These are phyloP conservation scores for Pedionomus torquatus DNA, from an alignment of 2,113 vertebrate genomes.

Conservation along the genomic window DNA sequence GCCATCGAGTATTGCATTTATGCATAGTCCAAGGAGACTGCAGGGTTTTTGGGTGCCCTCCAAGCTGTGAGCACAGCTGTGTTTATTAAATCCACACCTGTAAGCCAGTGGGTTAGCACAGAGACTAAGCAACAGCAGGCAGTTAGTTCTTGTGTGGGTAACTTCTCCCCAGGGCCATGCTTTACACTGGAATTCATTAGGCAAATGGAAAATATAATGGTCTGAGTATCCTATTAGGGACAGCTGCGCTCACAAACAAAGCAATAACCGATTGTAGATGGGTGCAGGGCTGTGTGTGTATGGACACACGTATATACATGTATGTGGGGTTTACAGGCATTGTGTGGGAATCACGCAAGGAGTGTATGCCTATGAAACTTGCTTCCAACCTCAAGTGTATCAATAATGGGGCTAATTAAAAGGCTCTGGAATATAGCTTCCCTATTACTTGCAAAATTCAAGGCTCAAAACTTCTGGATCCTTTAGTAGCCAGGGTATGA, in stretches of 20 bases:
- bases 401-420: background rate
- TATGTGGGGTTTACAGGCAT: background rate
- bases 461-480: background rate
- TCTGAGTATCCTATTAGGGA: background rate
- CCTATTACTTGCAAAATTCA: background rate
- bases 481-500: background rate
- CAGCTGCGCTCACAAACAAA: conserved; percentile 36
- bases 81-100: conserved; percentile 43
- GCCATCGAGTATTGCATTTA: background rate
- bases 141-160: background rate
- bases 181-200: background rate
- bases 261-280: background rate
- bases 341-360: background rate
- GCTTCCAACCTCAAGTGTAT: background rate
- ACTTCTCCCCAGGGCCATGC: background rate
- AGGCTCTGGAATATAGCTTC: background rate
- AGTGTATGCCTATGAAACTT: background rate
- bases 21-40: background rate
- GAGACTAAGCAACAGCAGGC: background rate
- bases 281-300: background rate
- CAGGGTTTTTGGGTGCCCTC: conserved; percentile 29
- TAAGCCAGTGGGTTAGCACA: background rate
- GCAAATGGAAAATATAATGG: conserved; percentile 9
- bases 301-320: background rate
- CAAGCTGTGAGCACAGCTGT: conserved; percentile 35